Percentiles rank a stretch among this genome's conserved stretches.
These are phyloP conservation scores for Lepidochrysops patricia DNA, from an alignment of 2,888 invertebrate species.

Conservation along the genomic window DNA sequence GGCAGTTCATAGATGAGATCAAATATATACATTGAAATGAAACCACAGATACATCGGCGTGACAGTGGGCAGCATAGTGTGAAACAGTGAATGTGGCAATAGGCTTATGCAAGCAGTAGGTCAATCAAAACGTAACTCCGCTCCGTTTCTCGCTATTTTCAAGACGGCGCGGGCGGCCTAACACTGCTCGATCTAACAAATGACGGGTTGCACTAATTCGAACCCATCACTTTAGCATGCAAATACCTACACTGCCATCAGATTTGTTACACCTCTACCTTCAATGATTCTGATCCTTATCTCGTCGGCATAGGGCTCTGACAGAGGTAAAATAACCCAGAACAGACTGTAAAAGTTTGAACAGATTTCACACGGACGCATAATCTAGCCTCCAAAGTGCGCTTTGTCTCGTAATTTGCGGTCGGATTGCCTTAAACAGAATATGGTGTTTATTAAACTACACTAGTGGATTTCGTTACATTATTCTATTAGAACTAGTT, in stretches of 20 bases:
- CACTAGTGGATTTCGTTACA: background rate
- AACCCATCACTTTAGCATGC: slow-evolving; percentile 3
- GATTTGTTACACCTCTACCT: background rate
- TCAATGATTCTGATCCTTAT: no score
- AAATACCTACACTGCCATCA: background rate
- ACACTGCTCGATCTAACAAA: slow-evolving; percentile 20
- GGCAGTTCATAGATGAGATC: no score
- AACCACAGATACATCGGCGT: no score
- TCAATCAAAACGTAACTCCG: no score
- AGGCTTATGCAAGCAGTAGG: no score
- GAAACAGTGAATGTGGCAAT: background rate
- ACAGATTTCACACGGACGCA: background rate
- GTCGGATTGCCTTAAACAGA: background rate
- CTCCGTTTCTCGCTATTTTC: slow-evolving; percentile 12
- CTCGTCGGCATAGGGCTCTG: no score
- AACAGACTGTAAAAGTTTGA: slow-evolving; percentile 2
- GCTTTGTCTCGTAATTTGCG: background rate
- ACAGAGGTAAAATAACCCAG: no score
- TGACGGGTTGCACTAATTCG: slow-evolving; percentile 16
- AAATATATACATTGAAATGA: no score
- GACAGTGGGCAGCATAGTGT: background rate
- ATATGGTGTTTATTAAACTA: background rate
- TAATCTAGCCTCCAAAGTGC: background rate
- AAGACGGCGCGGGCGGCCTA: no score
- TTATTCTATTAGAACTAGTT: background rate